Evolutionary conservation across 2,888 invertebrate species (phyloP).

Genomic region (Limenitis camilla): DNA sequence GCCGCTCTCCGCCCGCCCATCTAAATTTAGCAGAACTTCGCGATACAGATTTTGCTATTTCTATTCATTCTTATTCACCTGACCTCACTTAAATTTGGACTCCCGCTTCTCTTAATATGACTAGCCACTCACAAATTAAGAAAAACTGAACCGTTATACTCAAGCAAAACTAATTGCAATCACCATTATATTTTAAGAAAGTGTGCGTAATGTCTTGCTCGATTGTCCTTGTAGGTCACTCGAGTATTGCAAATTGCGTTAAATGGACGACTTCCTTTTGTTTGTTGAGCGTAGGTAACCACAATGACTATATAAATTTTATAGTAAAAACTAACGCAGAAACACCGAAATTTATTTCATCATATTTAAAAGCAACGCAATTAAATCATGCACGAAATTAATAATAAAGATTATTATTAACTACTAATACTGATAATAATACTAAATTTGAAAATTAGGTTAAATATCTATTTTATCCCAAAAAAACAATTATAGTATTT

Average conservation of each 20-base stretch:
- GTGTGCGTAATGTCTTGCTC: slow-evolving; percentile 10
- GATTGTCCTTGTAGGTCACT: slow-evolving; percentile 17
- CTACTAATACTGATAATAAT: too few relatives aligned
- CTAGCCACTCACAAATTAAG: slow-evolving; percentile 1
- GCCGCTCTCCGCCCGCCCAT: slow-evolving; percentile 44
- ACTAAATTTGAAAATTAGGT: too few relatives aligned
- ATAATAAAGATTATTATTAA: too few relatives aligned
- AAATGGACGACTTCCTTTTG: slow-evolving; percentile 25
- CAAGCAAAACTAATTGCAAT: background rate
- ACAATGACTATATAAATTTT: background rate
- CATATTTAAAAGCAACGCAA: too few relatives aligned
- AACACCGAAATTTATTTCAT: too few relatives aligned
- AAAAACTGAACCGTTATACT: slow-evolving; percentile 1
- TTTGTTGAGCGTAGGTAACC: slow-evolving; percentile 1
- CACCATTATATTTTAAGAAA: background rate
- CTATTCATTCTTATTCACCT: slow-evolving; percentile 62
- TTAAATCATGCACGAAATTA: too few relatives aligned
- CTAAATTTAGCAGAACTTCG: slow-evolving; percentile 71
- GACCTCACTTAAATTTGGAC: slow-evolving; percentile 53
- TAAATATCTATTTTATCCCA: too few relatives aligned
- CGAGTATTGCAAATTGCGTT: slow-evolving; percentile 20
- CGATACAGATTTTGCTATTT: slow-evolving; percentile 71
- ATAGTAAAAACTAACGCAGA: background rate
- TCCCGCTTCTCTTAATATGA: slow-evolving; percentile 29
- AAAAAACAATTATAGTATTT: too few relatives aligned